These are phyloP conservation scores for Idris sp. DNA, from an alignment of 1,140 invertebrate species.

Conservation along the genomic window DNA sequence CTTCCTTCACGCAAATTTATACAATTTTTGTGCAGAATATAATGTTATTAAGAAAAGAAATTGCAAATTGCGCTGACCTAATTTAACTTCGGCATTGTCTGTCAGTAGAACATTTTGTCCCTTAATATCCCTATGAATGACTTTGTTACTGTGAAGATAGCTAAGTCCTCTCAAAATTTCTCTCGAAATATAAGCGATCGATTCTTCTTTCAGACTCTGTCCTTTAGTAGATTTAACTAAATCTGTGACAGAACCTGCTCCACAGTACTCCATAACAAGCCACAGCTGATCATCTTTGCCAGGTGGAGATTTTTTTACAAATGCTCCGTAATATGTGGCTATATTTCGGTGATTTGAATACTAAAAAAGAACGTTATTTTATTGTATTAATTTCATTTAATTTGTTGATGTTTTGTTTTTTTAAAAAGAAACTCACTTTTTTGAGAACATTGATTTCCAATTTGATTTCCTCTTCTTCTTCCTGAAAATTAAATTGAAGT, in stretches of 20 bases:
- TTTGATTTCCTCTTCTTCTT: slow-evolving; percentile 99
- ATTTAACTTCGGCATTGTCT: slow-evolving; percentile 99
- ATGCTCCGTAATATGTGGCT: slow-evolving; percentile 99
- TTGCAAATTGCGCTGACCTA: slow-evolving; percentile 88
- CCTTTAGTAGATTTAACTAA: slow-evolving; percentile 99
- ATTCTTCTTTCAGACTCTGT: slow-evolving; percentile 98
- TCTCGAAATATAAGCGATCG: slow-evolving; percentile 99
- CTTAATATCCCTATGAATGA: slow-evolving; percentile 99
- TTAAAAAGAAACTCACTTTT: too few relatives aligned
- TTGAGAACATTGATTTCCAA: slow-evolving; percentile 99
- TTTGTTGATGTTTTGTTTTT: too few relatives aligned
- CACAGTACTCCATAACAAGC: slow-evolving; percentile 99
- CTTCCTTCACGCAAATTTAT: too few relatives aligned
- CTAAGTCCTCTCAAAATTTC: slow-evolving; percentile 97
- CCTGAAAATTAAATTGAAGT: too few relatives aligned
- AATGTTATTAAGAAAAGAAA: too few relatives aligned
- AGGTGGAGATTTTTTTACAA: slow-evolving; percentile 99
- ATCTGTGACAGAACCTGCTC: slow-evolving; percentile 99
- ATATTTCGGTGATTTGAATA: slow-evolving; percentile 99
- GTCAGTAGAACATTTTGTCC: slow-evolving; percentile 99
- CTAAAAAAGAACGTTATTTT: slow-evolving; percentile 82
- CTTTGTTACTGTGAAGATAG: slow-evolving; percentile 99
- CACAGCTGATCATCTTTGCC: slow-evolving; percentile 99
- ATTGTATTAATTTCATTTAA: too few relatives aligned
- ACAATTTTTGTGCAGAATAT: too few relatives aligned